phyloP scores from a whole-genome alignment of 2,113 vertebrate species.

The Tragelaphus imberbis region DNA sequence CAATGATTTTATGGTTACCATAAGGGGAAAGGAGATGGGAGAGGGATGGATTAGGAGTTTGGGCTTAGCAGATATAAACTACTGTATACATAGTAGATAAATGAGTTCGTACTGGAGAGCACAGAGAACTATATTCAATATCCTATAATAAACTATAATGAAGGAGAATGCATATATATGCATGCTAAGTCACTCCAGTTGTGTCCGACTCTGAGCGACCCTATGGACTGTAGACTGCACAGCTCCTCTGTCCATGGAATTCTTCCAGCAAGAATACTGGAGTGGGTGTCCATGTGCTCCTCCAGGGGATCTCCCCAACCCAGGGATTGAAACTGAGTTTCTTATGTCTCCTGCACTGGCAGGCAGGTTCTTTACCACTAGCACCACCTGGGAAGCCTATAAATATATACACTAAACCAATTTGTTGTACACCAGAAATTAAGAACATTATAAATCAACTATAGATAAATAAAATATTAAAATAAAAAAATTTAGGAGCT shows the following conservation, averaged over 20 bases:
- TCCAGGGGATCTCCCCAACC: background rate
- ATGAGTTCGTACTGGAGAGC: background rate
- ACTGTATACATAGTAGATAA: background rate
- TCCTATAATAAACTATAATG: background rate
- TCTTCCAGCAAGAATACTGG: background rate
- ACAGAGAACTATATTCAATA: background rate
- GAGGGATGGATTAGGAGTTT: background rate
- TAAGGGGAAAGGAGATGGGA: background rate
- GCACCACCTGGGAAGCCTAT: background rate
- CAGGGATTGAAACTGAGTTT: background rate
- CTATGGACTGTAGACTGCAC: background rate
- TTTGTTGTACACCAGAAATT: background rate
- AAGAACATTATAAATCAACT: background rate
- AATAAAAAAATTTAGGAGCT: background rate
- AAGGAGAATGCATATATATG: background rate
- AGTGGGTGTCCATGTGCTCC: background rate
- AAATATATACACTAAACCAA: no score
- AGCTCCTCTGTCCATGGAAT: background rate
- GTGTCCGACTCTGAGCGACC: background rate
- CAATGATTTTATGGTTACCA: background rate
- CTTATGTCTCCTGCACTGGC: background rate
- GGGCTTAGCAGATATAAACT: background rate
- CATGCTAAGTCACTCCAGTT: background rate
- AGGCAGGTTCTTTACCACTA: background rate
- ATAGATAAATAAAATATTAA: background rate